Conservation (phyloP, 1,140 invertebrate genomes). For the Atopsyche davidsoni region DNA sequence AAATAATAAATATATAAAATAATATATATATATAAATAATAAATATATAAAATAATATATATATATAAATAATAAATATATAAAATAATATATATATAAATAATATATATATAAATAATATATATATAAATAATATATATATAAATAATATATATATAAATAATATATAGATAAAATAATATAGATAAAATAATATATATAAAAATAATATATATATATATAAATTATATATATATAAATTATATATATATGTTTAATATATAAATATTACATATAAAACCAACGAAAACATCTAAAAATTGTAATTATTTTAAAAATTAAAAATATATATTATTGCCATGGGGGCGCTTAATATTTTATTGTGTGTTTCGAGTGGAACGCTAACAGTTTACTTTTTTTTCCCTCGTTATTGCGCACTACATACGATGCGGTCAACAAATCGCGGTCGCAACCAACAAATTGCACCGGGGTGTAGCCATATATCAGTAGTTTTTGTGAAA, state of each 20-base stretch:
- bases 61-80: background rate
- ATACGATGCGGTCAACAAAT: too few relatives aligned
- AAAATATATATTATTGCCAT: too few relatives aligned
- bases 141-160: background rate
- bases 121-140: background rate
- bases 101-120: background rate
- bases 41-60: background rate
- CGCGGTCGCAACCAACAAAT: too few relatives aligned
- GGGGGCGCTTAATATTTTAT: too few relatives aligned
- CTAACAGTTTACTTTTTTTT: too few relatives aligned
- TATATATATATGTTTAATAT: slow-evolving; percentile 4
- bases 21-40: background rate
- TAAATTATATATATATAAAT: slow-evolving; percentile 6
- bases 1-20: background rate
- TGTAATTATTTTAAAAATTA: too few relatives aligned
- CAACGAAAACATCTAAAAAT: too few relatives aligned
- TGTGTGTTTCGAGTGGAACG: too few relatives aligned
- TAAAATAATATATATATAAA: background rate
- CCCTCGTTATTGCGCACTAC: too few relatives aligned
- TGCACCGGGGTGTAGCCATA: too few relatives aligned
- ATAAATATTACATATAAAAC: too few relatives aligned
- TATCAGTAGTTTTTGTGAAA: too few relatives aligned
- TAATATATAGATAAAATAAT: background rate
- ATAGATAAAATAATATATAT: slow-evolving; percentile 2
- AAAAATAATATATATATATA: slow-evolving; percentile 6